Base-by-base conservation (phyloP, 2,888 invertebrate species). In the Orthosia cruda region DNA sequence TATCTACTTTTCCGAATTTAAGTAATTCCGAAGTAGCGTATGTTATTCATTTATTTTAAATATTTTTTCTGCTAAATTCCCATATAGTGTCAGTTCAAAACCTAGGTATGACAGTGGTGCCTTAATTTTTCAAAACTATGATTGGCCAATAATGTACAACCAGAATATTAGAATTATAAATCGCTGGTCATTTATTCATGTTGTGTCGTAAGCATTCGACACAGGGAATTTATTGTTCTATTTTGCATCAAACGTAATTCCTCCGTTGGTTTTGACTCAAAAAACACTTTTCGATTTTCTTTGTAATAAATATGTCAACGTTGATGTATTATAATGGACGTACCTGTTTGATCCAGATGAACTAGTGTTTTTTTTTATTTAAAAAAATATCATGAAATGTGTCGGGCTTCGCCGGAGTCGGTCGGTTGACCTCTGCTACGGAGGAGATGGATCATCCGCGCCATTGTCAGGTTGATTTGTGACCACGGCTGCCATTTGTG, bases 371-470 rank as follows among this genome's bases (percentile, higher is more conserved):
- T 74, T 83, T 80, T 80, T 76, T 71, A 85, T 86, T 84, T 83
- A 77, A 77, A 73, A 54, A 80, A 71, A 52, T 72, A 66, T 83
- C 87, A 89, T 84, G 85, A 86, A 88, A 89, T 87, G 83, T 74
- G 82, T 83, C 87, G 78, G 87, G 76, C 12, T 87, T 86, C 87
- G 83, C 57, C 70, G 64, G 69, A 78, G 73, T 74, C 65, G 76
- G 70, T 50, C 84, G 86, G 84, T 89, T 93, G 94, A 94, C 94
- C 94, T 92, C 83, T 92, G 92, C 88, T 86, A 90, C 91, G 79
- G 74, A 87, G 87, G 88, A 92, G 93, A 94, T 94, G 91, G 92
- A 95, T 95, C 92, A 93, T 89, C 89, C 88, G 87, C 89, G 86
- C 90, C 91, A 91, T 90, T 92, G 90, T 91, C 78, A 89, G 89